Evolutionary conservation across 2,113 vertebrate genomes (phyloP).

Genomic region (Dryoscopus gambensis): DNA sequence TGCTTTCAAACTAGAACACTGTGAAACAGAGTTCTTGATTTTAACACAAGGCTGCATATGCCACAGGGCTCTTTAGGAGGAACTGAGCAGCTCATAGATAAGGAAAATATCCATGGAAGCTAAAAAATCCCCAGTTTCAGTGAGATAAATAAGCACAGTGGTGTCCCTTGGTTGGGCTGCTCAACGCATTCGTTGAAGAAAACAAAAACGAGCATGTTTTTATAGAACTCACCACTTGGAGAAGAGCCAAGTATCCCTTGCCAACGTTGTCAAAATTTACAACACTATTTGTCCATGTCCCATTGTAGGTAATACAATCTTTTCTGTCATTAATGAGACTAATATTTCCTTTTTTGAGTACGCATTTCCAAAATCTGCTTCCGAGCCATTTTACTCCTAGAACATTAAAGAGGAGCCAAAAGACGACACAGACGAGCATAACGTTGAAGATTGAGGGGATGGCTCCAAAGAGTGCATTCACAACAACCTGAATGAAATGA

Average conservation of each 20-base stretch:
- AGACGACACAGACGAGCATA: constrained; percentile 75
- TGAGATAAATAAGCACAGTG: not conserved
- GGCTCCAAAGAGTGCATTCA: constrained; percentile 73
- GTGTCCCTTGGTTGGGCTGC: not conserved
- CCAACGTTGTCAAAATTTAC: constrained; percentile 75
- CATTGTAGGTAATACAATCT: not conserved
- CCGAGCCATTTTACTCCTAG: constrained; percentile 67
- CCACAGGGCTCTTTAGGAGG: not conserved
- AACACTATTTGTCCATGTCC: not conserved
- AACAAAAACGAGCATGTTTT: not conserved
- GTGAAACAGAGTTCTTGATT: not conserved
- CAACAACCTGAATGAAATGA: constrained; percentile 65
- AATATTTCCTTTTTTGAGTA: not conserved
- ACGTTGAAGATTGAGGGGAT: constrained; percentile 77
- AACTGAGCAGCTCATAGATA: not conserved
- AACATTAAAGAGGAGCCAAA: constrained; percentile 80
- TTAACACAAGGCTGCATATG: not conserved
- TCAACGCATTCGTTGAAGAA: not conserved
- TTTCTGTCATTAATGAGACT: accelerated
- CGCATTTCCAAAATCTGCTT: constrained; percentile 58
- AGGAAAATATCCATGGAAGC: not conserved
- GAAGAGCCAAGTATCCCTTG: constrained; percentile 74
- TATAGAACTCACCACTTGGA: constrained; percentile 73
- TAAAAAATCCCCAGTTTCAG: not conserved
- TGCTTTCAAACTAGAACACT: too few species aligned